Conservation (phyloP, 2,797 vertebrate genomes). For the Melopsittacus undulatus region DNA sequence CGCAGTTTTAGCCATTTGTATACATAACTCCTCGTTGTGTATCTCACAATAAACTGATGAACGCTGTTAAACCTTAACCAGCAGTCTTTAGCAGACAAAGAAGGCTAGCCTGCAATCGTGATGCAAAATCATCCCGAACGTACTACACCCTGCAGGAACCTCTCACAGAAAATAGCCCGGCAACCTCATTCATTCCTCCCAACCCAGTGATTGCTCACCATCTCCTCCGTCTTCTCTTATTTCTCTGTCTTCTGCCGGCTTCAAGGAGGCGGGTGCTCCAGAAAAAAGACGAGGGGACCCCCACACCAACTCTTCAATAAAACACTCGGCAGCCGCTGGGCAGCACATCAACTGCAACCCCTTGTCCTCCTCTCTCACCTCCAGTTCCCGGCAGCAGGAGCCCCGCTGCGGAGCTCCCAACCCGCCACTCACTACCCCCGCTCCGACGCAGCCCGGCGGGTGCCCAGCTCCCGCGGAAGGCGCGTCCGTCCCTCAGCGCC, state of each 20-base stretch:
- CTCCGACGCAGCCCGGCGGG: not conserved
- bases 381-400: not conserved
- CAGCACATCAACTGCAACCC: not conserved
- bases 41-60: not conserved
- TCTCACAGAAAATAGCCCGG: not conserved
- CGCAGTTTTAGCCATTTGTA: not conserved
- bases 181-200: not conserved
- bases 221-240: constrained; percentile 9
- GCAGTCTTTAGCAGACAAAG: constrained; percentile 33
- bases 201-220: constrained; percentile 30
- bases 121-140: not conserved
- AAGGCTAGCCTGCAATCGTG: not conserved
- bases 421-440: not conserved
- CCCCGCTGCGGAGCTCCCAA: not conserved
- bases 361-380: not conserved
- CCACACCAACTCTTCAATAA: not conserved
- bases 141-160: not conserved
- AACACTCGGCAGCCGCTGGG: not conserved
- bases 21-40: not conserved
- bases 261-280: not conserved
- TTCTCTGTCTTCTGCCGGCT: not conserved
- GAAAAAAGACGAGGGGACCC: not conserved
- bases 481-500: not conserved
- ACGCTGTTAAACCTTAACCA: not conserved
- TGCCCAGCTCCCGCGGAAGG: not conserved